These are phyloP conservation scores for Pedionomus torquatus DNA, from an alignment of 2,113 vertebrate species.

Conservation along the genomic window DNA sequence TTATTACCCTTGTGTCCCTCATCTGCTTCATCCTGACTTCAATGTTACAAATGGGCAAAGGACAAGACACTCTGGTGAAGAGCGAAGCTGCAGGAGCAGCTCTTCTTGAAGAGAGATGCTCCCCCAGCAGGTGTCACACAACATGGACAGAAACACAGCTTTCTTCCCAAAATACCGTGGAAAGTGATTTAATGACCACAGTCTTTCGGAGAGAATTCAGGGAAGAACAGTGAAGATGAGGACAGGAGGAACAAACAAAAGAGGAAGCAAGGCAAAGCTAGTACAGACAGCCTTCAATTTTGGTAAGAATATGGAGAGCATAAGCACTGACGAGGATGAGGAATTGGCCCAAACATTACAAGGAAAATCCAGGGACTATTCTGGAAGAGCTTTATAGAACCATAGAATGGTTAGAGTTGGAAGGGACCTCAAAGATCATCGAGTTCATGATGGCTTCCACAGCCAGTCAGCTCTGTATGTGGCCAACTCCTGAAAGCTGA, in stretches of 20 bases:
- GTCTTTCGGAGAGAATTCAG: not conserved
- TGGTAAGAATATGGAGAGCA: fast-evolving
- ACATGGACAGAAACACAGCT: not conserved
- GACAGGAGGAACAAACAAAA: not conserved
- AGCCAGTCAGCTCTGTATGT: not conserved
- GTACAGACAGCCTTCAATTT: not conserved
- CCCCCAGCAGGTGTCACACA: not conserved
- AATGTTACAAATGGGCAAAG: not conserved
- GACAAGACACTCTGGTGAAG: not conserved
- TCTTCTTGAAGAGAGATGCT: not conserved
- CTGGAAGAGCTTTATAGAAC: not conserved
- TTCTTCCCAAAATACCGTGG: not conserved
- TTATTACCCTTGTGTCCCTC: not conserved
- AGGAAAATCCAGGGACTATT: not conserved
- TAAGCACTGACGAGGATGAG: not conserved
- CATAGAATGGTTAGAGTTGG: no score
- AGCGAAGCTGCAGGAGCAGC: not conserved
- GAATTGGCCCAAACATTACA: not conserved
- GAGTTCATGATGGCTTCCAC: not conserved
- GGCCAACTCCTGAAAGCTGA: slow-evolving; percentile 2
- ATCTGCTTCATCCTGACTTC: not conserved
- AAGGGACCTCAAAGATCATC: no score
- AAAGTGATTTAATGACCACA: not conserved
- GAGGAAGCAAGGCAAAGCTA: not conserved
- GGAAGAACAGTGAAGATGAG: not conserved